phyloP scores from a whole-genome alignment of 2,888 invertebrate species.

The Mythimna albipuncta region DNA sequence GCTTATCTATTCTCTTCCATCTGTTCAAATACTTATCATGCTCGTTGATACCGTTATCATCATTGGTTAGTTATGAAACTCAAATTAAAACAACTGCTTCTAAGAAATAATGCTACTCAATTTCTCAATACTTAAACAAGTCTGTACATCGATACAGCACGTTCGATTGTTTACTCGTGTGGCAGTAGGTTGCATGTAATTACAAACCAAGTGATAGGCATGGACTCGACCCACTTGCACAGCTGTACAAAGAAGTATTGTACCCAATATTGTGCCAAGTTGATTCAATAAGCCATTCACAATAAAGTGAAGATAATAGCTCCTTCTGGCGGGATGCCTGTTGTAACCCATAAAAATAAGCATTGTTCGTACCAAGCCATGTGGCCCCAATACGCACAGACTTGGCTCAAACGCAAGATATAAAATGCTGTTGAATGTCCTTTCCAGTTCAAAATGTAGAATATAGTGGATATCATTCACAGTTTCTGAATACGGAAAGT shows the following conservation, averaged over 20 bases:
- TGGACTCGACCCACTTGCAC: slow-evolving; percentile 45
- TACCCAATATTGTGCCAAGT: slow-evolving; percentile 51
- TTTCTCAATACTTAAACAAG: slow-evolving; percentile 33
- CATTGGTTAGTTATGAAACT: background rate
- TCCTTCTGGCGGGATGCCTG: slow-evolving; percentile 39
- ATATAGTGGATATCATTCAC: background rate
- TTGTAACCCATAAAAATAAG: slow-evolving; percentile 24
- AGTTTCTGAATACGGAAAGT: background rate
- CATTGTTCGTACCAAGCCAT: slow-evolving; percentile 31
- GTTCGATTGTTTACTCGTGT: slow-evolving; percentile 29
- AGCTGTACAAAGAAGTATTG: slow-evolving; percentile 51
- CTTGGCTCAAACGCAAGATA: slow-evolving; percentile 17
- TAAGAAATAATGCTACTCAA: background rate
- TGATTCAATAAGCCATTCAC: slow-evolving; percentile 26
- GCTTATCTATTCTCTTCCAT: background rate
- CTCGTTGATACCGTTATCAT: background rate
- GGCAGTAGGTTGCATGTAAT: slow-evolving; percentile 44
- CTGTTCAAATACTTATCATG: background rate
- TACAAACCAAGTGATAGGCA: slow-evolving; percentile 42
- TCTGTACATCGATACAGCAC: slow-evolving; percentile 41
- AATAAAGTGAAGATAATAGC: slow-evolving; percentile 22
- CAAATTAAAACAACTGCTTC: slow-evolving; percentile 3
- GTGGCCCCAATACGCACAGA: slow-evolving; percentile 7
- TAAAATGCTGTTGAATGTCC: background rate
- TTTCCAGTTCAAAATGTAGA: background rate